Conservation (phyloP, 2,113 vertebrate species). For the Jacana jacana region DNA sequence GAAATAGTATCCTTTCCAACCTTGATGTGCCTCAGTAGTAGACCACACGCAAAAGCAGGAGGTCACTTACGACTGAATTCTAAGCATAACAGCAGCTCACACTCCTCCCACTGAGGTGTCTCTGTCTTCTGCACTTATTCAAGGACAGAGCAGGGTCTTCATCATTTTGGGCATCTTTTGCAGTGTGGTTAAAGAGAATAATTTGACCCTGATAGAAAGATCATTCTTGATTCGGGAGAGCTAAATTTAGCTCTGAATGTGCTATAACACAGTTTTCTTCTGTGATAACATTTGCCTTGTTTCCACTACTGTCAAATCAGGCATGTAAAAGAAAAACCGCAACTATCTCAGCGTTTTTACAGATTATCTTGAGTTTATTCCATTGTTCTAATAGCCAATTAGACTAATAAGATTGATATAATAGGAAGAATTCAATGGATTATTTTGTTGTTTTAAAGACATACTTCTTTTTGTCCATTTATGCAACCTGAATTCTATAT, state of each 20-base stretch:
- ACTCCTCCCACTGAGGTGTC: not conserved
- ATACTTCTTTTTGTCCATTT: not conserved
- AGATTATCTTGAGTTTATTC: not conserved
- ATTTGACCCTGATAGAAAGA: constrained; percentile 13
- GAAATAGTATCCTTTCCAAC: constrained; percentile 31
- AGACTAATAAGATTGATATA: not conserved
- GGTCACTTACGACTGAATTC: constrained; percentile 14
- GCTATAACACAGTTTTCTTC: not conserved
- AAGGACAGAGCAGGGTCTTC: constrained; percentile 41
- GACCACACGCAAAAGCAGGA: constrained; percentile 1
- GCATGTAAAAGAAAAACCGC: not conserved
- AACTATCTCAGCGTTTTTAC: not conserved
- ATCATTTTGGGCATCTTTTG: constrained; percentile 35
- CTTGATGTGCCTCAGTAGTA: not conserved
- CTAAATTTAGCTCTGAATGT: constrained; percentile 17
- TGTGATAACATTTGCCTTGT: not conserved
- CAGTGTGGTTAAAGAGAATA: not conserved
- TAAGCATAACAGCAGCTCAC: not conserved
- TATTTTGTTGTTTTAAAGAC: not conserved
- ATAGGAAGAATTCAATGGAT: not conserved
- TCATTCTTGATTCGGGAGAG: not conserved
- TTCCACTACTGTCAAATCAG: not conserved
- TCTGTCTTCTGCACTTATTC: not conserved
- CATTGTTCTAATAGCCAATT: not conserved
- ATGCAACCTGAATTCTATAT: not conserved